phyloP scores from a whole-genome alignment of 1,140 invertebrate genomes.

The Hylyphantes graminicola region DNA sequence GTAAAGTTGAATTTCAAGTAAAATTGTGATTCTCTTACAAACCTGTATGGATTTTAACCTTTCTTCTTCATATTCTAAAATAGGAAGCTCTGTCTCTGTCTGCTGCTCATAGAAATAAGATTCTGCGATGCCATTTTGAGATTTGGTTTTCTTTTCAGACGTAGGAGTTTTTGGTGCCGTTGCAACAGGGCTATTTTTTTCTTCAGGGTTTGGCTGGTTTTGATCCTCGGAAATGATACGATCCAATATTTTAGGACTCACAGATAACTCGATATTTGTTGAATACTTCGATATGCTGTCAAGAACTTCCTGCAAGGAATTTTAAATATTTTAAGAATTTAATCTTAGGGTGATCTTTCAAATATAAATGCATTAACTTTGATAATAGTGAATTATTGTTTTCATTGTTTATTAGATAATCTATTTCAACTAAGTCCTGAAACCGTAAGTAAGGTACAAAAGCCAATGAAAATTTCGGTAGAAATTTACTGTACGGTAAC shows the following conservation, averaged over 20 bases:
- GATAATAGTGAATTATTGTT: not conserved
- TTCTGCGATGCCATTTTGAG: constrained; percentile 7
- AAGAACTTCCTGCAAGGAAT: constrained; percentile 46
- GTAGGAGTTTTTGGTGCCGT: not conserved
- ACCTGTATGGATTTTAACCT: constrained; percentile 37
- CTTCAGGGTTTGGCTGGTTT: not conserved
- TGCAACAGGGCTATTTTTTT: not conserved
- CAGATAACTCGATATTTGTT: not conserved
- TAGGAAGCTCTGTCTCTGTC: constrained; percentile 36
- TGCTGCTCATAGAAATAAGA: constrained; percentile 40
- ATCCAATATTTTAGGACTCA: constrained; percentile 25
- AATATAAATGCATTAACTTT: not conserved
- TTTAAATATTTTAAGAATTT: not conserved
- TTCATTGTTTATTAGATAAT: not conserved
- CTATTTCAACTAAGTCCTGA: not conserved
- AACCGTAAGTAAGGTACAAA: not conserved
- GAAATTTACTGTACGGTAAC: too few relatives aligned
- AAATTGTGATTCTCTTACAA: not conserved
- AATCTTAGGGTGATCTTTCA: not conserved
- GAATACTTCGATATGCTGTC: constrained; percentile 31
- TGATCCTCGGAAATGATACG: not conserved
- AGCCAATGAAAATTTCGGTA: not conserved
- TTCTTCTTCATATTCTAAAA: constrained; percentile 45
- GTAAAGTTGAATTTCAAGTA: too few relatives aligned
- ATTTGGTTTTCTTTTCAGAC: not conserved